A percentile compares a stretch with the other conserved stretches of the same genome.
Evolutionary conservation across 2,113 vertebrate species (phyloP).

Genomic region (Megatriorchis doriae): DNA sequence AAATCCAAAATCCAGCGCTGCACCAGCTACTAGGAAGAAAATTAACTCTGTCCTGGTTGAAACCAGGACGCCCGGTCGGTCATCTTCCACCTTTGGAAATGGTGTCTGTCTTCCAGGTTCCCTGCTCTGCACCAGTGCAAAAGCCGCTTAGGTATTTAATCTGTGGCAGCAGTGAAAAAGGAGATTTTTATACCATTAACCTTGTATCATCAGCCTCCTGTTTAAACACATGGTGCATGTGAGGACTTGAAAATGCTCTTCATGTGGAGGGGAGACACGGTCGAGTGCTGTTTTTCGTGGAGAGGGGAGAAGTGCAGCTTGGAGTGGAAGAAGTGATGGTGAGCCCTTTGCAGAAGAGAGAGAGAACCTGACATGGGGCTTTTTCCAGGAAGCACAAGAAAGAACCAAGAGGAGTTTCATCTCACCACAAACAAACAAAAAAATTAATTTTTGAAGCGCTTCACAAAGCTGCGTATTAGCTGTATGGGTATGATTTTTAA

Average conservation of each 20-base stretch:
- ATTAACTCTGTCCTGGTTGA: too few species aligned
- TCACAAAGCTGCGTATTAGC: neutral
- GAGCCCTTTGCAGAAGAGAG: neutral
- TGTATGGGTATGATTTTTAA: neutral
- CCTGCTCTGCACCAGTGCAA: neutral
- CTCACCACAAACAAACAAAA: neutral
- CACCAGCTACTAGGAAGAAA: too few species aligned
- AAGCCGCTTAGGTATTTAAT: neutral
- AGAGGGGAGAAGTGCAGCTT: neutral
- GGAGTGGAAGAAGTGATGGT: neutral
- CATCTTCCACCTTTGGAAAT: neutral
- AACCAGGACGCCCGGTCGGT: too few species aligned
- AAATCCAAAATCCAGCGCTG: too few species aligned
- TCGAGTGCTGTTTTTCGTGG: neutral
- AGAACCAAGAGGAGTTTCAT: neutral
- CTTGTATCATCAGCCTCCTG: neutral
- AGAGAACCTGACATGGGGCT: neutral
- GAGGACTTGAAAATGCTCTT: neutral
- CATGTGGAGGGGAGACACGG: rapidly evolving
- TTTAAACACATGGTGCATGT: rapidly evolving
- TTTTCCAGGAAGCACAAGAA: conserved; percentile 28
- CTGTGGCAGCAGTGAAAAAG: neutral
- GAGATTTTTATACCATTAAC: neutral
- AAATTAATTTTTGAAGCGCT: neutral
- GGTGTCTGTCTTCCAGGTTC: neutral